Percentiles rank a stretch among this genome's conserved stretches.
Conservation (phyloP, 2,888 invertebrate genomes). For the Xestobium rufovillosum region DNA sequence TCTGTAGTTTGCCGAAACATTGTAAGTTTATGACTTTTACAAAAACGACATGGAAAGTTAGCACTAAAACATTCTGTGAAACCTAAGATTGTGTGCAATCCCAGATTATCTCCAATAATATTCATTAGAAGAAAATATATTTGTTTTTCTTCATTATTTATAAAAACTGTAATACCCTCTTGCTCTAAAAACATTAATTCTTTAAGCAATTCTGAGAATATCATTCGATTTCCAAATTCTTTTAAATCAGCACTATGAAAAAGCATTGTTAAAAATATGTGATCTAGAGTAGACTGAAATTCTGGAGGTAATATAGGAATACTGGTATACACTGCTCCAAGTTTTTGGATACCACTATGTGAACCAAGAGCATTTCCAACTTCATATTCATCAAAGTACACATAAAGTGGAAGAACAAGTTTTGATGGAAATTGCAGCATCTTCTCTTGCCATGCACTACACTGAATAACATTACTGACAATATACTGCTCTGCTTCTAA, state of each 20-base stretch:
- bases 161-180: not conserved
- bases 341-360: slow-evolving; percentile 9
- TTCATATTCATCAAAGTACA: slow-evolving; percentile 1
- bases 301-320: not conserved
- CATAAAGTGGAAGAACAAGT: not conserved
- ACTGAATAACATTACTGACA: too few species aligned
- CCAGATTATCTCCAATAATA: slow-evolving; percentile 1
- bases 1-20: not conserved
- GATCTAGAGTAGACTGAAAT: not conserved
- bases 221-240: not conserved
- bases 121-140: not conserved
- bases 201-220: not conserved
- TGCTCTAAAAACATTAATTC: not conserved
- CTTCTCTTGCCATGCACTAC: too few species aligned
- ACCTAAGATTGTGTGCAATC: not conserved
- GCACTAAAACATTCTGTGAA: not conserved
- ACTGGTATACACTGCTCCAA: slow-evolving; percentile 8
- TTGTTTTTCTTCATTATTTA: not conserved
- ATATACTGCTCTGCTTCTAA: too few species aligned
- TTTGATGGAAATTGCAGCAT: too few species aligned
- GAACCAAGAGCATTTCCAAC: slow-evolving; percentile 2
- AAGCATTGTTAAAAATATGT: not conserved
- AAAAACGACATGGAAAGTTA: not conserved
- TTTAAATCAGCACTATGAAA: not conserved
- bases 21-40: not conserved